Evolutionary conservation across 2,113 vertebrate species (phyloP), one percentile per base, ranked within the genome.

Genomic region (Bubo blakistoni): DNA sequence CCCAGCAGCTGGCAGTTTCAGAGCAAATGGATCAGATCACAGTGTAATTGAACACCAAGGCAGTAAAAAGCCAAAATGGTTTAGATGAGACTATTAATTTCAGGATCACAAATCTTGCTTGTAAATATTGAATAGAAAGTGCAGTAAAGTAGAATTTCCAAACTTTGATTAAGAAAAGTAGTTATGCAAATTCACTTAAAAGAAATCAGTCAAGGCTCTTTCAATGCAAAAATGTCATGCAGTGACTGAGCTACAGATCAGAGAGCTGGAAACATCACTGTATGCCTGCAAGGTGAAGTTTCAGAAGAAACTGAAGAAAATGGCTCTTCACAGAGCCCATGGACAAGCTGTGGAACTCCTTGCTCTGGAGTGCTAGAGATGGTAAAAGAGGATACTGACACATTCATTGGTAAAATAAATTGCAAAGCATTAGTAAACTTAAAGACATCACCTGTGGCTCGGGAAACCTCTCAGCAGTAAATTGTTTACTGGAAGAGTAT

Each of bases 31-130:
- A 96, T 95, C 95, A 78, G 29, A 93, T 71, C 57, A 0, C 63
- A 74, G 22, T 18, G 36, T 84, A 95, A 93, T 84, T 96, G 86
- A 96, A 89, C 73, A 91, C 59, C 29, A 78, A 88, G 86, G 61
- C 91, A 94, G 77, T 63, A 89, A 95, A 96, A 46, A 91, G 36
- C 40, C 76, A 88, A 79, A 95, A 87, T 29, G 30, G 38, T 52
- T 94, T 91, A 95, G 80, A 86, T 26, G 73, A 85, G 49, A 40
- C 88, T 91, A 74, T 85, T 96, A 87, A 96, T 94, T 94, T 88
- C 94, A 95, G 83, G 65, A 88, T 81, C 80, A 94, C 86, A 94
- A 83, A 94, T 83, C 63, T 77, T 42, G 42, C 81, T 88, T 73
- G 71, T 93, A 94, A 90, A 88, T 95, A 93, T 34, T 83, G 83